Conservation (phyloP, 2,113 vertebrate genomes). For the Solea solea region DNA sequence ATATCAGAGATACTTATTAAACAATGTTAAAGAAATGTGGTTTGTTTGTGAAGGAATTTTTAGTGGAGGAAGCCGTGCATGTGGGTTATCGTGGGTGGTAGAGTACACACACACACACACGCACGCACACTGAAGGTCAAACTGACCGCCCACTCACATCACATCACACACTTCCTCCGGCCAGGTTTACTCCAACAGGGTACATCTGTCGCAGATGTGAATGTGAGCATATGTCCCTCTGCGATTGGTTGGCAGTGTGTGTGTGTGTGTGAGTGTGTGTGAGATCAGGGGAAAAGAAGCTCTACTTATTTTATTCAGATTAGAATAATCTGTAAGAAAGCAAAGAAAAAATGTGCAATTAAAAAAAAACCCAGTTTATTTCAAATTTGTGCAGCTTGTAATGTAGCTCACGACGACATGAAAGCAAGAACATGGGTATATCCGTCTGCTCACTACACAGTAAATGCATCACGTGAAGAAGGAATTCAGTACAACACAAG, state of each 20-base stretch:
- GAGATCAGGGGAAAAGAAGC: too few relatives aligned
- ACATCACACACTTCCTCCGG: slow-evolving; percentile 28
- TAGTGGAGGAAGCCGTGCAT: background rate
- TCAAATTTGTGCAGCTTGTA: background rate
- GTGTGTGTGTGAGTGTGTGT: too few relatives aligned
- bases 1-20: slow-evolving; percentile 69
- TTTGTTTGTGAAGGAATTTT: slow-evolving; percentile 13
- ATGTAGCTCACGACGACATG: background rate
- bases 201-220: slow-evolving; percentile 18
- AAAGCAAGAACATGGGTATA: too few relatives aligned
- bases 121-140: slow-evolving; percentile 27
- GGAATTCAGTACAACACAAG: too few relatives aligned
- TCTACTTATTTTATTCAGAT: too few relatives aligned
- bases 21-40: slow-evolving; percentile 42
- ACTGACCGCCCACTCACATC: slow-evolving; percentile 30
- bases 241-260: slow-evolving; percentile 20
- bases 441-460: background rate
- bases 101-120: background rate
- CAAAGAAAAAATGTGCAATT: background rate
- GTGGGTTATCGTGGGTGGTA: background rate
- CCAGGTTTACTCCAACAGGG: slow-evolving; percentile 37
- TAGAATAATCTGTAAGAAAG: background rate
- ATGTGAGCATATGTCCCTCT: slow-evolving; percentile 1
- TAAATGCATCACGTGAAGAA: too few relatives aligned
- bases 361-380: background rate